Percentiles rank a stretch among this genome's conserved stretches.
Evolutionary conservation across 2,888 invertebrate species (phyloP).

Genomic region (Drosophila setosimentum): DNA sequence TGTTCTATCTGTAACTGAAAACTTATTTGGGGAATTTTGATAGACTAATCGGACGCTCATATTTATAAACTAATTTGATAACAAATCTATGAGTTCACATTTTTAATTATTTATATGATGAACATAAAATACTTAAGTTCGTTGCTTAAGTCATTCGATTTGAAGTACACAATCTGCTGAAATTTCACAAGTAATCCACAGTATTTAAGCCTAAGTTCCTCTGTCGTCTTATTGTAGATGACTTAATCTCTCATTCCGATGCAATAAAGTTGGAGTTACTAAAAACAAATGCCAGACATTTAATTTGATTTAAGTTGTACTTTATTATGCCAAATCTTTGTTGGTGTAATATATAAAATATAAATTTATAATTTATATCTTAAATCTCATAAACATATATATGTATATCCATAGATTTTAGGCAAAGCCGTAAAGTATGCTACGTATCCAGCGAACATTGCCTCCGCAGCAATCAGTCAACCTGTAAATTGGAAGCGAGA

Average conservation of each 20-base stretch:
- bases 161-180: not conserved
- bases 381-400: not conserved
- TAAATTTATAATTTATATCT: not conserved
- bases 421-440: not conserved
- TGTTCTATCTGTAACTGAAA: not conserved
- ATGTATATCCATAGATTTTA: no score
- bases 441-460: slow-evolving; percentile 9
- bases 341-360: not conserved
- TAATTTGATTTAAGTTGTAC: not conserved
- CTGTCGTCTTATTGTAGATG: not conserved
- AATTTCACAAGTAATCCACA: not conserved
- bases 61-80: not conserved
- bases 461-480: slow-evolving; percentile 77
- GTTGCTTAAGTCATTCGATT: not conserved
- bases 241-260: not conserved
- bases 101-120: not conserved
- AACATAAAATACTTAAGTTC: not conserved
- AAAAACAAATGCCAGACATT: not conserved
- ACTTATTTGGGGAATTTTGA: not conserved
- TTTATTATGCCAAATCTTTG: not conserved
- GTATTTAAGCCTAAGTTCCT: not conserved
- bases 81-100: not conserved
- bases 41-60: not conserved
- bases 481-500: slow-evolving; percentile 66
- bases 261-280: not conserved